These are phyloP conservation scores for Tetramorium simillimum DNA, from an alignment of 1,140 invertebrate species.

Conservation along the genomic window DNA sequence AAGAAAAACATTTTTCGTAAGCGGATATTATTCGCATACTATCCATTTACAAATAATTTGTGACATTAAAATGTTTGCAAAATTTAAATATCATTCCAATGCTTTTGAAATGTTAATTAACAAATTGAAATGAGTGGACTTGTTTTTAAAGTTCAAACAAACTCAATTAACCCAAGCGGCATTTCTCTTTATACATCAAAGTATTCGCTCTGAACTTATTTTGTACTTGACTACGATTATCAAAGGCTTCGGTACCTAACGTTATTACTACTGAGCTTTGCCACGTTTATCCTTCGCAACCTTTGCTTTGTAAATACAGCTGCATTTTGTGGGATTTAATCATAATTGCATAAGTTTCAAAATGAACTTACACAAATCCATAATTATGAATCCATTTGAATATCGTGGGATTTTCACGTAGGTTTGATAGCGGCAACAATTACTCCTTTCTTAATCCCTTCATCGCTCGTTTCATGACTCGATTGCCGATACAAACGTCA, in stretches of 20 bases:
- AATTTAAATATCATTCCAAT: not conserved
- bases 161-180: not conserved
- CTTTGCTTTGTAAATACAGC: not conserved
- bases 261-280: not conserved
- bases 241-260: slow-evolving; percentile 14
- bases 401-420: not conserved
- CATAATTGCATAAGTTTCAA: not conserved
- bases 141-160: not conserved
- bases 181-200: not conserved
- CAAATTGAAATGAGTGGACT: not conserved
- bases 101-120: not conserved
- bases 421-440: not conserved
- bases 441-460: not conserved
- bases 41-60: not conserved
- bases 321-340: not conserved
- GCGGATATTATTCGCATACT: not conserved
- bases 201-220: not conserved
- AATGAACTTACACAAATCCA: not conserved
- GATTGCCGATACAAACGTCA: not conserved
- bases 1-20: not conserved
- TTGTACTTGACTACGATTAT: not conserved
- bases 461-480: too few species aligned
- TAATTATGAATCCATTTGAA: not conserved
- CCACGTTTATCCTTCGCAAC: not conserved
- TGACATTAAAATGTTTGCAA: not conserved